phyloP scores from a whole-genome alignment of 1,140 invertebrate species.

The Zaprionus capensis region DNA sequence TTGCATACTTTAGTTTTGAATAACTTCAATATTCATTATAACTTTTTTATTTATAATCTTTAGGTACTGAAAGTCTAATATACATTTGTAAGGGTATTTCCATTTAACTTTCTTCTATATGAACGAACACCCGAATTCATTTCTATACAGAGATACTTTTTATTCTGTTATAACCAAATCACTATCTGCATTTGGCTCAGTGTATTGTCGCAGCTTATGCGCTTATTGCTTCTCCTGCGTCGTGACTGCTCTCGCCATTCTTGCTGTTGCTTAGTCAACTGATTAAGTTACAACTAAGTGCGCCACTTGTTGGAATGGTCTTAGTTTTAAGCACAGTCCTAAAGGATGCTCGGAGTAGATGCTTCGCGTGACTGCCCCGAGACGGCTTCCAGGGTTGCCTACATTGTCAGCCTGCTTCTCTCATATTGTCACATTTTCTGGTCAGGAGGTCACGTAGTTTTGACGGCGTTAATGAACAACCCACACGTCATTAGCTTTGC shows the following conservation, averaged over 20 bases:
- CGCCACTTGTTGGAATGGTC: conserved; percentile 54
- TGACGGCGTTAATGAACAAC: conserved; percentile 58
- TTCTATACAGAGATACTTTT: too few species aligned
- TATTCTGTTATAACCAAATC: neutral
- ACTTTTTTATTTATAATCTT: too few species aligned
- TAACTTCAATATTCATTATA: too few species aligned
- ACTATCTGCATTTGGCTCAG: neutral
- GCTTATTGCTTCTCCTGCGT: neutral
- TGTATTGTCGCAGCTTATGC: neutral
- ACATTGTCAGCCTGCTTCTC: neutral
- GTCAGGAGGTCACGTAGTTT: conserved; percentile 61
- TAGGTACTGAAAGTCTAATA: too few species aligned
- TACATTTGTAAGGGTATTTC: too few species aligned
- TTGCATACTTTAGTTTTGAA: too few species aligned
- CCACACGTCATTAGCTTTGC: conserved; percentile 47
- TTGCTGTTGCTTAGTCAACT: conserved; percentile 32
- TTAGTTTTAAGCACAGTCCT: conserved; percentile 45
- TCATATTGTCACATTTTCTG: conserved; percentile 3
- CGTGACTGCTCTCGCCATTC: neutral
- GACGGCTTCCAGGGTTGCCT: neutral
- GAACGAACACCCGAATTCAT: too few species aligned
- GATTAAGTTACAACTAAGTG: conserved; percentile 78
- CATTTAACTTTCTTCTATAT: too few species aligned
- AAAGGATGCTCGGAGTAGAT: conserved; percentile 37
- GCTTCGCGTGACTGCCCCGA: neutral